Percentiles rank a stretch among this genome's conserved stretches.
Conservation (phyloP, 2,113 vertebrate genomes). For the Malurus elegans region DNA sequence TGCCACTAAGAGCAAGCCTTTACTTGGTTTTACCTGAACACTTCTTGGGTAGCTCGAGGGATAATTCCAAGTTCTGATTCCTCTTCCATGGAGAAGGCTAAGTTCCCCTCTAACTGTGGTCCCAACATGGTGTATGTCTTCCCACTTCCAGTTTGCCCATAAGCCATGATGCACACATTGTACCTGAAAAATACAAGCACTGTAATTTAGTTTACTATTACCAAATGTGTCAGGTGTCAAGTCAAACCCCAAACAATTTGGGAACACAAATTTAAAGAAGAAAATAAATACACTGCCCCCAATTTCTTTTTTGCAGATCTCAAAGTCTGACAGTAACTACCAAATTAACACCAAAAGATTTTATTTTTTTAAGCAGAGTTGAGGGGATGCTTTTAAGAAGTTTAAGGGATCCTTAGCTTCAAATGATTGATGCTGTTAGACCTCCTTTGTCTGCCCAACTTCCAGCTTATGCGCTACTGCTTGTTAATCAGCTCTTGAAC, state of each 20-base stretch:
- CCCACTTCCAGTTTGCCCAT: slow-evolving; percentile 87
- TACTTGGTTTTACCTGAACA: slow-evolving; percentile 76
- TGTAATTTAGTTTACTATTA: not conserved
- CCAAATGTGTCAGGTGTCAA: not conserved
- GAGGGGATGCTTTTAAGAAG: not conserved
- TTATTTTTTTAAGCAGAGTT: not conserved
- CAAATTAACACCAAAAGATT: not conserved
- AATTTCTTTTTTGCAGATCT: not conserved
- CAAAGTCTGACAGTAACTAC: not conserved
- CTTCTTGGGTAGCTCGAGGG: slow-evolving; percentile 79
- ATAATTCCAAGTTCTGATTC: slow-evolving; percentile 75
- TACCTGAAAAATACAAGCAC: slow-evolving; percentile 69
- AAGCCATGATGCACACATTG: slow-evolving; percentile 87
- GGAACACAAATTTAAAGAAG: not conserved
- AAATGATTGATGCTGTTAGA: not conserved
- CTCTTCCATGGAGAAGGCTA: not conserved
- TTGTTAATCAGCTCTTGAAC: slow-evolving; percentile 5
- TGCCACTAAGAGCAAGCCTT: not conserved
- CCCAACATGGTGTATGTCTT: slow-evolving; percentile 89
- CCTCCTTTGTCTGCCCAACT: not conserved
- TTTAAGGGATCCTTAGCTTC: not conserved
- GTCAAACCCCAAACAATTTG: not conserved
- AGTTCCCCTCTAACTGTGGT: slow-evolving; percentile 33
- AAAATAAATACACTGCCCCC: not conserved
- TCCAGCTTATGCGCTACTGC: not conserved